Evolutionary conservation across 2,888 invertebrate genomes (phyloP).

Genomic region (Opisthograptis luteolata): DNA sequence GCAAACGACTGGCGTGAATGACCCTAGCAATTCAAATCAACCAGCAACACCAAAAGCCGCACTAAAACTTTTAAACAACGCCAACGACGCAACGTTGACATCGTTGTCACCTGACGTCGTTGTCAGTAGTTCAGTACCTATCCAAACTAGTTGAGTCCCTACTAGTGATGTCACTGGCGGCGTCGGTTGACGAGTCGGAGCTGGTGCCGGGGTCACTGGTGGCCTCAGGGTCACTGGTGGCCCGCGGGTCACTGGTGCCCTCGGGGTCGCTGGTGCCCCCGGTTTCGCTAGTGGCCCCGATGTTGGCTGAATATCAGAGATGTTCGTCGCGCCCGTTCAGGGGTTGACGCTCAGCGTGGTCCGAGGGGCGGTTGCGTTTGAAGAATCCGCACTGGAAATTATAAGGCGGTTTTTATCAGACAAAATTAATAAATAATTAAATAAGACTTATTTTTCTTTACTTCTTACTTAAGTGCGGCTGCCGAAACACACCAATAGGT

Average conservation of each 20-base stretch:
- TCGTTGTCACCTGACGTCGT: no score
- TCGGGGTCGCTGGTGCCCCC: slow-evolving; percentile 52
- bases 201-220: slow-evolving; percentile 43
- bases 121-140: no score
- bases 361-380: slow-evolving; percentile 93
- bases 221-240: slow-evolving; percentile 44
- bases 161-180: slow-evolving; percentile 79
- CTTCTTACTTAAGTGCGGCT: no score
- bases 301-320: slow-evolving; percentile 83
- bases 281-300: slow-evolving; percentile 60
- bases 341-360: slow-evolving; percentile 93
- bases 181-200: slow-evolving; percentile 65
- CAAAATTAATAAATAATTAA: background rate
- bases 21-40: slow-evolving; percentile 1
- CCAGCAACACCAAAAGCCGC: slow-evolving; percentile 3
- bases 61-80: slow-evolving; percentile 49
- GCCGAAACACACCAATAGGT: no score
- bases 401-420: no score
- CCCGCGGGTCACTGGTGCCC: slow-evolving; percentile 46
- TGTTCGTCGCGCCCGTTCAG: slow-evolving; percentile 92
- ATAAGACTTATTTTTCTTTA: no score
- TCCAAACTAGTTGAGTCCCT: slow-evolving; percentile 73
- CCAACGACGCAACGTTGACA: slow-evolving; percentile 40
- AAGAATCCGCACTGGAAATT: slow-evolving; percentile 93
- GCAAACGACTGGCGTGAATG: background rate